Evolutionary conservation across 2,888 invertebrate genomes (phyloP), one percentile per base, ranked within the genome.

Genomic region (Zaprionus lineosus): DNA sequence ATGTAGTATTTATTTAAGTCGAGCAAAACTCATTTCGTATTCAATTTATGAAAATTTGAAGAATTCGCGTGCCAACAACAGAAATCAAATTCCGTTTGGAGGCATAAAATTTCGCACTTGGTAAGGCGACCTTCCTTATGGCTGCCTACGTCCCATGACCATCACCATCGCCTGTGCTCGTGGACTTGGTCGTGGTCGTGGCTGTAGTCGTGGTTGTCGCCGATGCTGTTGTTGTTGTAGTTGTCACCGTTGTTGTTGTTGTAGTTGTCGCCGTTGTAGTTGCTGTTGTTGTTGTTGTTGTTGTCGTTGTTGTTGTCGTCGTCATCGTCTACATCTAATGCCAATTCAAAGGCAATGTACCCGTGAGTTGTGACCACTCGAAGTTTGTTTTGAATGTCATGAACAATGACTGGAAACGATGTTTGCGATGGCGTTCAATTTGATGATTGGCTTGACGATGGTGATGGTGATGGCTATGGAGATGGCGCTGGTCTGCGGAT

Each of bases 351-450:
- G 66, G 67, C 67, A 68, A 70, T 64, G 65, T 59, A 71, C 67
- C 29, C 73, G 63, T 39, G 34, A 56, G 47, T 46, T 34, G 68
- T 46, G 68, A 41, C 77, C 83, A 82, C 69, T 82, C 64, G 63
- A 69, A 70, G 71, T 78, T 55, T 52, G 53, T 81, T 84, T 85
- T 85, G 86, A 85, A 86, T 85, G 84, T 86, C 84, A 85, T 86
- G 84, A 86, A 73, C 84, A 74, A 84, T 78, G 62, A 63, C 56
- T 69, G 64, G 64, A 75, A 68, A 61, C 74, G 78, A 59, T 60
- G 55, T 40, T 37, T 41, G 16, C 11, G 21, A 28, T 28, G 24
- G 12, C n/a, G n/a, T n/a, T n/a, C n/a, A n/a, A n/a, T n/a, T n/a
- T n/a, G n/a, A 26, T 15, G 34, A 40, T 21, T 19, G 8, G 12